A percentile compares a stretch with the other conserved stretches of the same genome.
Conservation (phyloP, 2,113 vertebrate genomes). For the Rhombomys opimus region DNA sequence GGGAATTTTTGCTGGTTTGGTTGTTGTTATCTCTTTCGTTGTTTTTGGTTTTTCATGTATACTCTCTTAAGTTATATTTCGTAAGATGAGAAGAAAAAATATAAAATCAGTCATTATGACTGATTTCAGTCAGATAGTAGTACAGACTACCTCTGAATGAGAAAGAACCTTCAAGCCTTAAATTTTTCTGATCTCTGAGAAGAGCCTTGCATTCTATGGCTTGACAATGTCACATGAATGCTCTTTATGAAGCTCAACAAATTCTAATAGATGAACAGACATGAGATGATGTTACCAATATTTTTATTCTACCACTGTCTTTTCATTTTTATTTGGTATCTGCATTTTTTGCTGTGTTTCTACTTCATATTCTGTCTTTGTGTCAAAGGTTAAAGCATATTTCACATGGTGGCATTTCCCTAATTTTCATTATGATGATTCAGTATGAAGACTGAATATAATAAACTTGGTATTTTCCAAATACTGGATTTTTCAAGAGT, state of each 20-base stretch:
- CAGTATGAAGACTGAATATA: background rate
- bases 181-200: background rate
- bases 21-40: background rate
- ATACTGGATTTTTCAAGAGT: conserved; percentile 30
- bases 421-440: conserved; percentile 20
- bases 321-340: conserved; percentile 8
- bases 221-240: background rate
- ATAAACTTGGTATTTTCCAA: conserved; percentile 20
- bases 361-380: background rate
- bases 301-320: background rate
- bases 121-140: background rate
- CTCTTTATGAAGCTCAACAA: background rate
- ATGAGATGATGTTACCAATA: background rate
- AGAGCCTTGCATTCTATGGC: background rate
- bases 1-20: background rate
- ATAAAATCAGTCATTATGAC: background rate
- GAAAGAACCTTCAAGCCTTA: background rate
- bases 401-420: background rate
- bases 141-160: conserved; percentile 23
- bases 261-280: background rate
- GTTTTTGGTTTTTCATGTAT: background rate
- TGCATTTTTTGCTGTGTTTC: background rate
- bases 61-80: background rate
- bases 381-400: background rate
- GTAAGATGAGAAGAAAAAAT: background rate